phyloP scores from a whole-genome alignment of 1,140 invertebrate genomes.

The Pygmarrhopalites habei region DNA sequence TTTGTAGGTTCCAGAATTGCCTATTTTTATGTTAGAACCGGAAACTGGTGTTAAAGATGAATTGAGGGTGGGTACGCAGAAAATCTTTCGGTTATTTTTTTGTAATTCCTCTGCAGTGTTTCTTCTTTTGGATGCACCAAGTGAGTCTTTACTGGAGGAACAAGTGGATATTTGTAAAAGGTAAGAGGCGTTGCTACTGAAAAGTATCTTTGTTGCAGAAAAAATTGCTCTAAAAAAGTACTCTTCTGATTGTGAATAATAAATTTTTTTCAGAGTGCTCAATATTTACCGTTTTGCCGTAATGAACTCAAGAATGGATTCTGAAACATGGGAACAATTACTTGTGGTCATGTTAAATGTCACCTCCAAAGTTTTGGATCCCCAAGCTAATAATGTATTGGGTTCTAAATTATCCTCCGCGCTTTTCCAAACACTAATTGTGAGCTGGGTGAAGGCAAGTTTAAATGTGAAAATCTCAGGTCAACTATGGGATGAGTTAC shows the following conservation, averaged over 20 bases:
- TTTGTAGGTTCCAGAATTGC: constrained; percentile 66
- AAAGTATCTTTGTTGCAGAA: too few species aligned
- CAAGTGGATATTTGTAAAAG: constrained; percentile 94
- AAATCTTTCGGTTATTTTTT: constrained; percentile 86
- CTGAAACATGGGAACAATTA: constrained; percentile 84
- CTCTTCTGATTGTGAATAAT: too few species aligned
- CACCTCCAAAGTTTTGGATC: constrained; percentile 78
- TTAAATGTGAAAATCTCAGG: constrained; percentile 81
- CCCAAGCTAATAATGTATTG: constrained; percentile 47
- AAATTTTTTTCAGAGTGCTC: too few species aligned
- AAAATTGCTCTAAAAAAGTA: too few species aligned
- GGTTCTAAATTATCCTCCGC: constrained; percentile 6
- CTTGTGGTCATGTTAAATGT: constrained; percentile 81
- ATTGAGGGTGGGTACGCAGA: constrained; percentile 44
- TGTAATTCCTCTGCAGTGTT: constrained; percentile 94
- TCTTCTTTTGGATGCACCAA: constrained; percentile 52
- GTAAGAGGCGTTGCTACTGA: too few species aligned
- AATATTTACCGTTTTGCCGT: constrained; percentile 97
- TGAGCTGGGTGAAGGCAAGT: constrained; percentile 97
- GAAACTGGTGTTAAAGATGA: constrained; percentile 48
- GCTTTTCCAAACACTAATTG: constrained; percentile 80
- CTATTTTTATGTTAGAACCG: constrained; percentile 79
- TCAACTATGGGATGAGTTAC: constrained; percentile 90
- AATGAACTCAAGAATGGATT: constrained; percentile 90
- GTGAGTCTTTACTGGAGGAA: constrained; percentile 61